Percentiles rank a stretch among this genome's conserved stretches.
These are phyloP conservation scores for Marcusenius ussheri DNA, from an alignment of 2,113 vertebrate species.

Conservation along the genomic window DNA sequence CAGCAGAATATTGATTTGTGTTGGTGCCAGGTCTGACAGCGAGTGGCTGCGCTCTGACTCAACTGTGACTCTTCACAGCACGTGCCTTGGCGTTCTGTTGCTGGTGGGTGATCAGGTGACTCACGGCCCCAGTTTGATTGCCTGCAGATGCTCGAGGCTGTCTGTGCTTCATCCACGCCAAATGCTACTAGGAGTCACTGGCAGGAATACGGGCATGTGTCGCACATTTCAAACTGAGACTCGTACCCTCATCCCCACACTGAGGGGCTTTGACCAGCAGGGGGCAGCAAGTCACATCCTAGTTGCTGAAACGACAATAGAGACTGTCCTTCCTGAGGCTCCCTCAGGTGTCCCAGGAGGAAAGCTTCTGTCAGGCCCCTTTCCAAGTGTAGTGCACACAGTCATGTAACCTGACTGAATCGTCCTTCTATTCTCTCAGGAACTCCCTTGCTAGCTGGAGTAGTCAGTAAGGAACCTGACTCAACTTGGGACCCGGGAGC, in stretches of 20 bases:
- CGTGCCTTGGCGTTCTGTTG: not conserved
- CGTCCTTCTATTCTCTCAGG: not conserved
- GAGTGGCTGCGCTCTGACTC: conserved; percentile 25
- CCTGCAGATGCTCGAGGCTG: not conserved
- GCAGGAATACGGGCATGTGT: not conserved
- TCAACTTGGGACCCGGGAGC: not conserved
- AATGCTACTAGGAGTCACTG: not conserved
- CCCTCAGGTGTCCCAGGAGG: not conserved
- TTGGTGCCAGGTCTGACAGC: conserved; percentile 16
- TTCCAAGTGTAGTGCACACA: not conserved
- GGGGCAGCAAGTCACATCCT: not conserved
- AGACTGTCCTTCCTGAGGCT: not conserved
- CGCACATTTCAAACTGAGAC: not conserved
- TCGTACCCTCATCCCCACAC: not conserved
- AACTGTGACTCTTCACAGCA: conserved; percentile 5
- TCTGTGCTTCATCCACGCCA: not conserved
- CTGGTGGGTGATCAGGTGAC: not conserved
- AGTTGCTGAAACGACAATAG: not conserved
- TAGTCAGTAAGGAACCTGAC: not conserved
- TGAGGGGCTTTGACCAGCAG: not conserved
- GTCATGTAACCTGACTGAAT: not conserved
- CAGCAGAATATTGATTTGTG: conserved; percentile 32
- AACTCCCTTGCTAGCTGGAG: not conserved
- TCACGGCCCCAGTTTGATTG: not conserved
- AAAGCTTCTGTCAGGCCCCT: not conserved